Percentiles rank a stretch among this genome's conserved stretches.
These are phyloP conservation scores for Dunckerocampus dactyliophorus DNA, from an alignment of 2,113 vertebrate species.

Conservation along the genomic window DNA sequence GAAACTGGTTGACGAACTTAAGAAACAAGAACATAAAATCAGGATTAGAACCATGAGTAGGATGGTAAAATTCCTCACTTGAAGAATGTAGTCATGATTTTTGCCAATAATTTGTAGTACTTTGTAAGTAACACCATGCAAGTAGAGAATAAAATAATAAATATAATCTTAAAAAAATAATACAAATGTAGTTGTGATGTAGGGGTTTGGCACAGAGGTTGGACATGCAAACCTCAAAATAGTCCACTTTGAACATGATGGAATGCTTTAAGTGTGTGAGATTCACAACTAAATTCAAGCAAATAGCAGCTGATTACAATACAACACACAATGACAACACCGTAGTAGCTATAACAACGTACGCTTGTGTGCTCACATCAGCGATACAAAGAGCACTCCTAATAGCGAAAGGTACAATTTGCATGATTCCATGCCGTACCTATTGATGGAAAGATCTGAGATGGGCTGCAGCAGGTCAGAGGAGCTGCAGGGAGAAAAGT, in stretches of 20 bases:
- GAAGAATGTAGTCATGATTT: background rate
- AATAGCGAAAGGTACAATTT: conserved; percentile 18
- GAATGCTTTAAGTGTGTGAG: too few relatives aligned
- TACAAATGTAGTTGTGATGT: too few relatives aligned
- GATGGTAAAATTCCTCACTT: background rate
- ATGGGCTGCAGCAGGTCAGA: conserved; percentile 60
- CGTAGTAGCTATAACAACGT: conserved; percentile 17
- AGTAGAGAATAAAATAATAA: too few relatives aligned
- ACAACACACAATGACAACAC: conserved; percentile 7
- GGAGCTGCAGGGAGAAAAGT: conserved; percentile 62
- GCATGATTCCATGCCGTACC: conserved; percentile 47
- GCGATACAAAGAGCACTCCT: conserved; percentile 17
- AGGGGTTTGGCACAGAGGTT: too few relatives aligned
- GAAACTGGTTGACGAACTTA: conserved; percentile 16
- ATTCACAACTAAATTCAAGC: background rate
- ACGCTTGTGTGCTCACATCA: conserved; percentile 13
- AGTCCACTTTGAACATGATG: too few relatives aligned
- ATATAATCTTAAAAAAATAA: too few relatives aligned
- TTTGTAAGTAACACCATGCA: too few relatives aligned
- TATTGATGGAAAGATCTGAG: conserved; percentile 55
- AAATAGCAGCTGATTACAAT: conserved; percentile 13
- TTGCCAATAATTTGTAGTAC: background rate
- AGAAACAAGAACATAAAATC: background rate
- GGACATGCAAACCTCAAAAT: too few relatives aligned
- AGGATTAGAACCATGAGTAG: background rate